A percentile compares a stretch with the other conserved stretches of the same genome.
Conservation (phyloP, 2,888 invertebrate species). For the Steinernema scapterisci region DNA sequence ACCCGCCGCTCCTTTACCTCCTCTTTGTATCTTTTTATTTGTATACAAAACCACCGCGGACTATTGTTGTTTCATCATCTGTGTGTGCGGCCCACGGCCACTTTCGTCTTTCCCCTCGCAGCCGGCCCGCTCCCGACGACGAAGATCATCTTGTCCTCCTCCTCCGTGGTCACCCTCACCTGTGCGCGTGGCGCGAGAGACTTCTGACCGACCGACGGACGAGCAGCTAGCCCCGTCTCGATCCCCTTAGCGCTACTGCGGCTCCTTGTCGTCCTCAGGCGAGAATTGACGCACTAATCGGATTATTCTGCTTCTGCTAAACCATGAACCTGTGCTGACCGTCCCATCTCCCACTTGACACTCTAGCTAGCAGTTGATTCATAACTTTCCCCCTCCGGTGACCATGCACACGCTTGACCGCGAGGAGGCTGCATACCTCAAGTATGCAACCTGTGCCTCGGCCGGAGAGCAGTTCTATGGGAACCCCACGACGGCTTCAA, state of each 20-base stretch:
- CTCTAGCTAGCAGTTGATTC: background rate
- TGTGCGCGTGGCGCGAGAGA: background rate
- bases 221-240: background rate
- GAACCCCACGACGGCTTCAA: background rate
- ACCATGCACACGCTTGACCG: slow-evolving; percentile 37
- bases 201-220: background rate
- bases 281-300: background rate
- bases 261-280: background rate
- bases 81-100: slow-evolving; percentile 29
- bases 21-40: slow-evolving; percentile 32
- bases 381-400: no score
- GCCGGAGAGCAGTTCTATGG: slow-evolving; percentile 11
- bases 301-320: slow-evolving; percentile 2
- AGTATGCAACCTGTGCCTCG: slow-evolving; percentile 5
- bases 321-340: slow-evolving; percentile 16
- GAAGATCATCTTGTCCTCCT: background rate
- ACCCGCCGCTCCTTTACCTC: background rate
- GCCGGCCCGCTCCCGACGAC: background rate
- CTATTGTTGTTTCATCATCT: slow-evolving; percentile 31
- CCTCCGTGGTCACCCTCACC: background rate
- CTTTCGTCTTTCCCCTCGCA: background rate
- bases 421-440: slow-evolving; percentile 38
- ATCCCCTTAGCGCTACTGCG: no score
- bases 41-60: slow-evolving; percentile 20
- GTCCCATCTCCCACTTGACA: background rate